Conservation (phyloP, 2,797 vertebrate genomes). For the Sebastes minor region DNA sequence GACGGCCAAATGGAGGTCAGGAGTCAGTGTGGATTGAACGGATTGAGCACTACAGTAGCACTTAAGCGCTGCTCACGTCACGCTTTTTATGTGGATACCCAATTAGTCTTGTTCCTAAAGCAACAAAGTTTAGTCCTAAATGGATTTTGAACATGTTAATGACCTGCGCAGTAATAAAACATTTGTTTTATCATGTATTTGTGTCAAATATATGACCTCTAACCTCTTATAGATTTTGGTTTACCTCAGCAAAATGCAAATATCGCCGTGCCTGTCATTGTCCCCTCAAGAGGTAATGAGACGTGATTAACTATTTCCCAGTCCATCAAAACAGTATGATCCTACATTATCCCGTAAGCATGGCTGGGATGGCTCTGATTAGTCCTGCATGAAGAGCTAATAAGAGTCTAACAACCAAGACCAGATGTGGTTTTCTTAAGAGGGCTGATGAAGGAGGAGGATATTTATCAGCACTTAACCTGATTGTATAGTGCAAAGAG, state of each 20-base stretch:
- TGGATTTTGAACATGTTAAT: background rate
- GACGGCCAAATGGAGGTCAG: background rate
- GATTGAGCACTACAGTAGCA: background rate
- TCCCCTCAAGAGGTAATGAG: conserved; percentile 37
- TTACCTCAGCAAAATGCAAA: background rate
- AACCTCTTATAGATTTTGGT: background rate
- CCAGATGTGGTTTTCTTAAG: conserved; percentile 72
- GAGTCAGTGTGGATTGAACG: background rate
- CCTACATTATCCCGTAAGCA: conserved; percentile 53
- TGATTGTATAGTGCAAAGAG: conserved; percentile 46
- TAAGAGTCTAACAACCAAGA: conserved; percentile 65
- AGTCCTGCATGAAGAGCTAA: conserved; percentile 67
- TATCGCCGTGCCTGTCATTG: background rate
- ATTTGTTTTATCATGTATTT: background rate
- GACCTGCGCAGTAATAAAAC: background rate
- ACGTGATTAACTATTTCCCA: conserved; percentile 36
- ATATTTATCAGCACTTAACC: conserved; percentile 58
- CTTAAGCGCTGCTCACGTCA: background rate
- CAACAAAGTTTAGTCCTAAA: background rate
- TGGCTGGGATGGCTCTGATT: conserved; percentile 62
- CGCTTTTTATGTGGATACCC: background rate
- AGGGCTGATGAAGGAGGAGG: conserved; percentile 9
- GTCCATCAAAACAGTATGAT: conserved; percentile 62
- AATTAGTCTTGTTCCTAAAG: background rate
- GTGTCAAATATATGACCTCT: background rate